phyloP scores from a whole-genome alignment of 2,888 invertebrate species.

The Sarcophaga variegata region DNA sequence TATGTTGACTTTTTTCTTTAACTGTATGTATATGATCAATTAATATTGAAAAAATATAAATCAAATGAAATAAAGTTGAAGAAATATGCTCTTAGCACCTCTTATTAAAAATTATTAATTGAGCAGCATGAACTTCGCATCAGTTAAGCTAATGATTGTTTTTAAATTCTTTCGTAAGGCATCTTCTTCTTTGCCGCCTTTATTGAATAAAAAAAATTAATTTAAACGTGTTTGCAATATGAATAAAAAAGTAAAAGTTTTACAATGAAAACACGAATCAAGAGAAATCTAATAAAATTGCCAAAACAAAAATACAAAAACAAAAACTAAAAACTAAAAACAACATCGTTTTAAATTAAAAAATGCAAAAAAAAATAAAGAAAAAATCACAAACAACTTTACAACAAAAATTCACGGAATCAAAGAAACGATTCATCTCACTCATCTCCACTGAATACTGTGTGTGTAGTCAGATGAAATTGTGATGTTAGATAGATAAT shows the following conservation, averaged over 20 bases:
- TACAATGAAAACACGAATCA: conserved; percentile 33
- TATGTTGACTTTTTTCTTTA: too few species aligned
- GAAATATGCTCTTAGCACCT: too few species aligned
- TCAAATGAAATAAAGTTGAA: too few species aligned
- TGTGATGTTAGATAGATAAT: not conserved
- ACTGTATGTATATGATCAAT: too few species aligned
- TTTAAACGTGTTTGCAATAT: conserved; percentile 55
- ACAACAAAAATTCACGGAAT: conserved; percentile 21
- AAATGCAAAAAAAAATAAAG: conserved; percentile 29
- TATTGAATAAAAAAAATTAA: not conserved
- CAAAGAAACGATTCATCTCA: not conserved
- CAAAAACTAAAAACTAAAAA: not conserved
- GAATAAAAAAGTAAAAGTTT: conserved; percentile 66
- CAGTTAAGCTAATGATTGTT: too few species aligned
- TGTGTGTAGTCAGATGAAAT: conserved; percentile 2
- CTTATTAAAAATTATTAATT: not conserved
- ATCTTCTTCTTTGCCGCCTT: not conserved
- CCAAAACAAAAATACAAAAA: conserved; percentile 24
- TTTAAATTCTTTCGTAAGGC: too few species aligned
- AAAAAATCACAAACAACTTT: not conserved
- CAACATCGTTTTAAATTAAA: conserved; percentile 3
- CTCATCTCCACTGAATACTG: not conserved
- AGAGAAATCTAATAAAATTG: conserved; percentile 57
- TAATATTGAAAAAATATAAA: too few species aligned
- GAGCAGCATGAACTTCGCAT: not conserved